These are phyloP conservation scores for Cactoblastis cactorum DNA, from an alignment of 2,888 invertebrate species.

Conservation along the genomic window DNA sequence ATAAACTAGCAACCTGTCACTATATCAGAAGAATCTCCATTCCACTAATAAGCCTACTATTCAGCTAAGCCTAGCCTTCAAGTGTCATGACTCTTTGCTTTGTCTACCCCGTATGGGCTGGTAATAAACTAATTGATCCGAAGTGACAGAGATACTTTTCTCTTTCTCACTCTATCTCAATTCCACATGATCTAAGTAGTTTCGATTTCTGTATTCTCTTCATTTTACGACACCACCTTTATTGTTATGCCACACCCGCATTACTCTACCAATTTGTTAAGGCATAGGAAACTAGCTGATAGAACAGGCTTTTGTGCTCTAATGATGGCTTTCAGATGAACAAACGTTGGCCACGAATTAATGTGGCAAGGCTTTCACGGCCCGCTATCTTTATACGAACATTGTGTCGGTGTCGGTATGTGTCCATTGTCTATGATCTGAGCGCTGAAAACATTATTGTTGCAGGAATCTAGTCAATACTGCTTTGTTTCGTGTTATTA, in stretches of 20 bases:
- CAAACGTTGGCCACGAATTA: slow-evolving; percentile 59
- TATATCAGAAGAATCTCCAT: too few relatives aligned
- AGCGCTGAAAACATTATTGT: not conserved
- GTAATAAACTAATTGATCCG: too few relatives aligned
- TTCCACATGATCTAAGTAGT: too few relatives aligned
- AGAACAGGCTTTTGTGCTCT: slow-evolving; percentile 65
- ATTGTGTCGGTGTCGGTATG: slow-evolving; percentile 55
- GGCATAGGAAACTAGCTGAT: slow-evolving; percentile 65
- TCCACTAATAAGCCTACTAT: too few relatives aligned
- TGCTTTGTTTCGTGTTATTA: not conserved
- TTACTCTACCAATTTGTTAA: slow-evolving; percentile 63
- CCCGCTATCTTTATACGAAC: slow-evolving; percentile 57
- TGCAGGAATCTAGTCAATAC: not conserved
- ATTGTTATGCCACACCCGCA: slow-evolving; percentile 50
- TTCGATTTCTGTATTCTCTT: not conserved
- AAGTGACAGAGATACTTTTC: too few relatives aligned
- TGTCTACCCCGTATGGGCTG: too few relatives aligned
- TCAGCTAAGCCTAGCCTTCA: too few relatives aligned
- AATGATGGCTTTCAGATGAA: slow-evolving; percentile 70
- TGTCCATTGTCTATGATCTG: slow-evolving; percentile 31
- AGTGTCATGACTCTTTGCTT: too few relatives aligned
- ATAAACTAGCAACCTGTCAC: too few relatives aligned
- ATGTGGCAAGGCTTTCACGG: slow-evolving; percentile 56
- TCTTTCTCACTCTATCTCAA: too few relatives aligned
- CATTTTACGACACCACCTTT: slow-evolving; percentile 1